These are phyloP conservation scores for Crotophaga sulcirostris DNA, from an alignment of 2,113 vertebrate genomes.

Conservation along the genomic window DNA sequence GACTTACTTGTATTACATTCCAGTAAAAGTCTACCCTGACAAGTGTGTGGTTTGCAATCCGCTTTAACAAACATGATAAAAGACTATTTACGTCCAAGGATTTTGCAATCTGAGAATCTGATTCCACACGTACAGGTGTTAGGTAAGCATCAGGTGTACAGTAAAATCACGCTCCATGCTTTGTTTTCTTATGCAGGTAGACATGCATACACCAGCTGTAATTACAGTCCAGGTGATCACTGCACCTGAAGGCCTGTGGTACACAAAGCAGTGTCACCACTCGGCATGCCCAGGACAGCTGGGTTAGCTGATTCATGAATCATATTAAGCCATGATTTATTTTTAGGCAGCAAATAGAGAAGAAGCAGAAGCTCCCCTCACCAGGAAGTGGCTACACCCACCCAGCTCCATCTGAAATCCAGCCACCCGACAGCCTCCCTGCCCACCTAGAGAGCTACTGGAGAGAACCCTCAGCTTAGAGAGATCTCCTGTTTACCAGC, in stretches of 20 bases:
- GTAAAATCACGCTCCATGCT: background rate
- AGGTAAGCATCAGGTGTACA: background rate
- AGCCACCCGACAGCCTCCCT: background rate
- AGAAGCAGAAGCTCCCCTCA: background rate
- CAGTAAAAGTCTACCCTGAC: background rate
- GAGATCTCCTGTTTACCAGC: background rate
- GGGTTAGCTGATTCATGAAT: background rate
- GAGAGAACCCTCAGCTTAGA: background rate
- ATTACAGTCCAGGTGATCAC: background rate
- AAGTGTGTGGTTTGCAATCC: background rate
- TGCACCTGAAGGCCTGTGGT: background rate
- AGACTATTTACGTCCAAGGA: background rate
- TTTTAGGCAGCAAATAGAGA: background rate
- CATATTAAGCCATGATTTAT: background rate
- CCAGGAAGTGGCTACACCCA: background rate
- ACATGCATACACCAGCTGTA: background rate
- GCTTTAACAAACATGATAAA: background rate
- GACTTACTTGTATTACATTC: background rate
- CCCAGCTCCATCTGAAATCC: background rate
- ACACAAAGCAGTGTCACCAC: background rate
- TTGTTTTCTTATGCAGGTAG: background rate
- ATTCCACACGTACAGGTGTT: background rate
- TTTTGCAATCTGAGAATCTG: background rate
- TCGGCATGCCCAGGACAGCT: background rate
- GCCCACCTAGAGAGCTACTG: background rate